Evolutionary conservation across 1,140 invertebrate genomes (phyloP), one percentile per base, ranked within the genome.

Genomic region (Solenopsis fugax): DNA sequence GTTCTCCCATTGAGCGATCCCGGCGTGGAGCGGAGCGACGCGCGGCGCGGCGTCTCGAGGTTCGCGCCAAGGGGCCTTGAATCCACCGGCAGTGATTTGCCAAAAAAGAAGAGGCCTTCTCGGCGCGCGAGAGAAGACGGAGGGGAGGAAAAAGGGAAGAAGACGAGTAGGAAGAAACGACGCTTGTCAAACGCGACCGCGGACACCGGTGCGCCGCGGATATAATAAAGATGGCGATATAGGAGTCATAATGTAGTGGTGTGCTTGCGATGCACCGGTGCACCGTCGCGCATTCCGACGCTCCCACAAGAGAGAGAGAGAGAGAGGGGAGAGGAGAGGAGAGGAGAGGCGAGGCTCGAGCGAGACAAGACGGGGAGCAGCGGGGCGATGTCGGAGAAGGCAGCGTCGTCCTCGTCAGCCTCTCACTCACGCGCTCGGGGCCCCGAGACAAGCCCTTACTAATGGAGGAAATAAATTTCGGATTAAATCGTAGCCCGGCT

Each of bases 381-480:
- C 67, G 64, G 84, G 86, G 60, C 45, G 45, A 80, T 58, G 58
- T 84, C 69, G 69, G 86, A 84, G 89, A 85, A 89, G 89, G 87
- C 89, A 91, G 88, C 88, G 84, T 91, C 91, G 91, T 92, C 92
- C 89, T 91, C 93, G 93, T 95, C 94, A 94, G 94, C 93, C 93
- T 94, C 94, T 95, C 94, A 93, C 93, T 95, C 94, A 94, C 93
- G 90, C 92, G 89, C 92, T 94, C 92, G 90, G 78, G 86, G 89
- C 91, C 88, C 88, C 93, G 92, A 94, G 94, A 95, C 94, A 95
- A 95, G 94, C 94, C 94, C 94, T 95, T 95, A 95, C 94, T 95
- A 95, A 95, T 95, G 94, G 94, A 95, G 94, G 92, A 94, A 94
- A 95, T 95, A 95, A 95, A 95, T 95, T 95, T 94, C 92, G 95